Conservation (phyloP, 2,797 vertebrate species). For the Rhadinocentrus ornatus region DNA sequence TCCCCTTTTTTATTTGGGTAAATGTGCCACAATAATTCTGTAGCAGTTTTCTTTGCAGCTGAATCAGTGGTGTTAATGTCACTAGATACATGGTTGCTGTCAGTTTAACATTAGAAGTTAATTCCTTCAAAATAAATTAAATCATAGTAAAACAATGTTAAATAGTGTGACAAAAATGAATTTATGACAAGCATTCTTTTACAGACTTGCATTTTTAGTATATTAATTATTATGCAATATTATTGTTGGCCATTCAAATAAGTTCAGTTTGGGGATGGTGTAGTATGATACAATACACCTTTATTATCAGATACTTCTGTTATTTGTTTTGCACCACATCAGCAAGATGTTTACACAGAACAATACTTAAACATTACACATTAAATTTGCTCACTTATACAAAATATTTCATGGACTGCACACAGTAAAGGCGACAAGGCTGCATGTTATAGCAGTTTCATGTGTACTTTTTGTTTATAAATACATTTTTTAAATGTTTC, state of each 20-base stretch:
- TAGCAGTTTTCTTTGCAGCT: not conserved
- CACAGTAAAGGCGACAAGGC: not conserved
- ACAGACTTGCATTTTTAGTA: not conserved
- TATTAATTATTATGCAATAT: not conserved
- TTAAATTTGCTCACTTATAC: no score
- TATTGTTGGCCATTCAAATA: not conserved
- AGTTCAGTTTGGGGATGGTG: not conserved
- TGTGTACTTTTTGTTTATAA: no score
- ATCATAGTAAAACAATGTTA: no score
- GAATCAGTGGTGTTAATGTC: no score
- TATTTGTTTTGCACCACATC: no score
- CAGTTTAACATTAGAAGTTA: not conserved
- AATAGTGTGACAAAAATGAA: not conserved
- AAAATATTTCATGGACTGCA: no score
- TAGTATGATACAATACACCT: not conserved
- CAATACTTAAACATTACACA: no score
- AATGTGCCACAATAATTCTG: not conserved
- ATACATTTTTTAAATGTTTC: no score
- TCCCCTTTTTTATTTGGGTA: not conserved
- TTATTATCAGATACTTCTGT: no score
- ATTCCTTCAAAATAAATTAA: no score
- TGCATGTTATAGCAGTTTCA: not conserved
- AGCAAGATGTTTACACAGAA: no score
- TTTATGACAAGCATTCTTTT: not conserved
- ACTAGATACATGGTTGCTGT: not conserved